Evolutionary conservation across 92 coral and sea anemone species (phyloP).

Genomic region (Zoanthus sociatus): DNA sequence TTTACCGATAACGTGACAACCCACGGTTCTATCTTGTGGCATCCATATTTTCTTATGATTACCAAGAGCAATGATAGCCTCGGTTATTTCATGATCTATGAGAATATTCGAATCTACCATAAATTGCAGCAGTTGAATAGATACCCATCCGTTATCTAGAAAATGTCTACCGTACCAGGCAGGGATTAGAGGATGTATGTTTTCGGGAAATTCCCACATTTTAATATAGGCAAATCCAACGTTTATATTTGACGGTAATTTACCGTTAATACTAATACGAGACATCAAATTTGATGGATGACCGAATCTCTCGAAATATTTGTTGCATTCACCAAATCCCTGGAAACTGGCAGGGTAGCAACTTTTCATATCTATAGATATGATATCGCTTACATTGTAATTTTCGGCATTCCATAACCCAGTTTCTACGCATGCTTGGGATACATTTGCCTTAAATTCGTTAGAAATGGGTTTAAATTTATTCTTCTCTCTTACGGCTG

Average conservation of each 20-base stretch:
- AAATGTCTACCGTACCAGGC: constrained; percentile 48
- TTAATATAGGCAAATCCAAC: constrained; percentile 20
- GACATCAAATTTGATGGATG: constrained; percentile 36
- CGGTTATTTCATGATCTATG: neutral
- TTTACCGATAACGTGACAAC: neutral
- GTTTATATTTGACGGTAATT: neutral
- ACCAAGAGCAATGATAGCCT: constrained; percentile 5
- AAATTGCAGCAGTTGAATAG: neutral
- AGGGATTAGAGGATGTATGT: constrained; percentile 21
- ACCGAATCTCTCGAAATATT: constrained; percentile 24
- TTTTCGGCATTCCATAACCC: constrained; percentile 45
- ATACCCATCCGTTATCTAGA: constrained; percentile 7
- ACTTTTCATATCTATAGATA: constrained; percentile 50
- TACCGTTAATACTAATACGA: constrained; percentile 12
- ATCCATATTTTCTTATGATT: neutral
- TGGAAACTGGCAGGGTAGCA: constrained; percentile 47
- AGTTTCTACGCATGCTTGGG: constrained; percentile 31
- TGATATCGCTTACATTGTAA: constrained; percentile 9
- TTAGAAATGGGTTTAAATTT: constrained; percentile 48
- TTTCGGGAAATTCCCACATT: constrained; percentile 1
- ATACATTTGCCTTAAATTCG: neutral
- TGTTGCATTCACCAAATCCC: constrained; percentile 25
- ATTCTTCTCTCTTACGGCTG: constrained; percentile 6
- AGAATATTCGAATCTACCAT: neutral
- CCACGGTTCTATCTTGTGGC: neutral